Evolutionary conservation across 2,888 invertebrate species (phyloP).

Genomic region (Barypeithes pellucidus): DNA sequence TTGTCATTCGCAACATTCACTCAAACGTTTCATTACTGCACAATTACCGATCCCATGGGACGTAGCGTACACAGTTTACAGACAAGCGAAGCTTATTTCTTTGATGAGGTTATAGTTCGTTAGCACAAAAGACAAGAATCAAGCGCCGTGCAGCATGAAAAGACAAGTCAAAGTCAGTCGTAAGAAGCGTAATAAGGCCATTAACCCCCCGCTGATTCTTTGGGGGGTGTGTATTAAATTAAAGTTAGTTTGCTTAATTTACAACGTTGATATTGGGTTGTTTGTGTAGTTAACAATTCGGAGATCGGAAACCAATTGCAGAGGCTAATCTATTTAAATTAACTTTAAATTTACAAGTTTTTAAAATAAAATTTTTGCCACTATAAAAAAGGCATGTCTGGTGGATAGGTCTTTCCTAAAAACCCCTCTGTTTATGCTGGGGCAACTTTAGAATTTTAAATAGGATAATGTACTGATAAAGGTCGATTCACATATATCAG

Average conservation of each 20-base stretch:
- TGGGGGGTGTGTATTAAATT: not conserved
- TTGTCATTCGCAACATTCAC: slow-evolving; percentile 65
- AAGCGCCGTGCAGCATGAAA: slow-evolving; percentile 30
- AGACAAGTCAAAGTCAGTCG: slow-evolving; percentile 21
- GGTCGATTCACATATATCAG: too few species aligned
- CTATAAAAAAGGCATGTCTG: too few species aligned
- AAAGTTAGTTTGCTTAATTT: not conserved
- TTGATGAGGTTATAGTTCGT: slow-evolving; percentile 64
- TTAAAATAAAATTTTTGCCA: too few species aligned
- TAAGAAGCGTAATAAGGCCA: slow-evolving; percentile 35
- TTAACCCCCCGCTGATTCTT: slow-evolving; percentile 30
- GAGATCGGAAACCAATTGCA: too few species aligned
- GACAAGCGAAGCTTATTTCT: slow-evolving; percentile 50
- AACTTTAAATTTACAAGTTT: too few species aligned
- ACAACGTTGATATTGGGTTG: not conserved
- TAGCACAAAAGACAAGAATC: slow-evolving; percentile 53
- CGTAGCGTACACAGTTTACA: slow-evolving; percentile 31
- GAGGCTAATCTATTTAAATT: too few species aligned
- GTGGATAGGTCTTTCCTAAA: too few species aligned
- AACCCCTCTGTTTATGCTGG: too few species aligned
- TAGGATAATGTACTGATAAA: too few species aligned
- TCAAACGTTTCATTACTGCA: slow-evolving; percentile 63
- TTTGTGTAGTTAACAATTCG: not conserved
- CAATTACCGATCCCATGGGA: slow-evolving; percentile 57
- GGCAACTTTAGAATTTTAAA: too few species aligned